Base-by-base conservation (phyloP, 2,888 invertebrate genomes). In the Stenotaenia linearis region DNA sequence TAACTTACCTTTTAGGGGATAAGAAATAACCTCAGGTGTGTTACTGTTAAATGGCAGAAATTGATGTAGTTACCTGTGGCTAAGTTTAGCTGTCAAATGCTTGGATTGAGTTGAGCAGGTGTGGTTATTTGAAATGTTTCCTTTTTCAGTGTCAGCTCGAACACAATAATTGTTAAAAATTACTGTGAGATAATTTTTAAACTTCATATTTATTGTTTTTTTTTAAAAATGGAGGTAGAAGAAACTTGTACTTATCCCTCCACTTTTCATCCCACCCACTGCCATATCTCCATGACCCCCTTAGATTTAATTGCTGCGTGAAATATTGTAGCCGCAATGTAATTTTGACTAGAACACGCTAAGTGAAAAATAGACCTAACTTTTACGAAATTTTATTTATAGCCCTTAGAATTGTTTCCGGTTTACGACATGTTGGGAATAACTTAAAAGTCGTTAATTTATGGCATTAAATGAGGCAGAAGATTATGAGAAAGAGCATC, bases 281-380 rank as follows among this genome's bases (percentile, higher is more conserved):
- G 50, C 50, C 50, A 50, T 50, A 50, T 50, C 50, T 28, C 69
- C 69, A 28, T 69, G 69, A 69, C 69, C 69, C 69, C 69, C 69
- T 69, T 69, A 69, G 28, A n/a, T 69, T 69, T 69, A 69, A 69
- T 69, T 69, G n/a, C 69, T 28, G 28, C 69, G 69, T 69, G 69
- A 69, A 69, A 69, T 25, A 69, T 69, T 69, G 28, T n/a, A 25
- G 25, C 1, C n/a, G n/a, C 69, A 6, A 28, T 69, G 28, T n/a
- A 28, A 28, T 69, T 69, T 69, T 69, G 69, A 69, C 69, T 69
- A 12, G 69, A 5, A 4, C 23, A 25, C 6, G 69, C 28, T 69
- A 69, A 69, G 69, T 69, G 69, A 69, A 69, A 69, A 69, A 69
- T 69, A 18, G 50, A 5, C 50, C n/a, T 50, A 18, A 32, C 4